Conservation (phyloP, 2,797 vertebrate genomes). For the Leptatherina wallacei region DNA sequence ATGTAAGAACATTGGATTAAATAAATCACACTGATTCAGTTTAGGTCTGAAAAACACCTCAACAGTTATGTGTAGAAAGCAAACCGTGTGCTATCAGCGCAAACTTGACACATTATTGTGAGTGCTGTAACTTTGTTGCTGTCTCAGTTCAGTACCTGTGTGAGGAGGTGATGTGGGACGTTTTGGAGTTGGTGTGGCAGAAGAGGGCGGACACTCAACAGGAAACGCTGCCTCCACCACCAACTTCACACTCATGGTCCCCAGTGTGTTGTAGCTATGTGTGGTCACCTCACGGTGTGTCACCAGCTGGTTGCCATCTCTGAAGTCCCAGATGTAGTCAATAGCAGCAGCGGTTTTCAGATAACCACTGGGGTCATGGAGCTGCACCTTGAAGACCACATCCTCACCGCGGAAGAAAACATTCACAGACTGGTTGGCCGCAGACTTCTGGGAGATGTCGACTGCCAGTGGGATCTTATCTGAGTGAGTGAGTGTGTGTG, state of each 20-base stretch:
- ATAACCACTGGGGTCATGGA: slow-evolving; percentile 93
- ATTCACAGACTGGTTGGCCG: slow-evolving; percentile 85
- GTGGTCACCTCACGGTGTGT: slow-evolving; percentile 83
- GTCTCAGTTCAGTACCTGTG: slow-evolving; percentile 64
- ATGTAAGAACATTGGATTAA: too few species aligned
- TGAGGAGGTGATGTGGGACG: slow-evolving; percentile 35
- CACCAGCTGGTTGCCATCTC: slow-evolving; percentile 87
- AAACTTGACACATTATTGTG: too few species aligned
- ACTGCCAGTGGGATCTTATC: slow-evolving; percentile 92
- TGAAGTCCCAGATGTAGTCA: slow-evolving; percentile 92
- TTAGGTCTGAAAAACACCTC: too few species aligned
- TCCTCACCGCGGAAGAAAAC: slow-evolving; percentile 89
- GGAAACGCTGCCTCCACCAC: slow-evolving; percentile 89
- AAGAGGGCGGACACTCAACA: slow-evolving; percentile 78
- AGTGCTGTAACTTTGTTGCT: background rate
- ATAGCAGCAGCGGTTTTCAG: slow-evolving; percentile 86
- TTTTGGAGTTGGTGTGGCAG: slow-evolving; percentile 67
- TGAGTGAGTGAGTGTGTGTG: slow-evolving; percentile 52
- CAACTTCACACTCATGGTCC: slow-evolving; percentile 87
- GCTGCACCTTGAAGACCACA: slow-evolving; percentile 85
- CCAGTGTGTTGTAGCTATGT: slow-evolving; percentile 82
- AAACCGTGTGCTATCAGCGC: too few species aligned
- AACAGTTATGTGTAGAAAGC: background rate
- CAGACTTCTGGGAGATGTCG: slow-evolving; percentile 89
- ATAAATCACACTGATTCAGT: too few species aligned